phyloP scores from a whole-genome alignment of 2,888 invertebrate genomes.

The Lysandra coridon region DNA sequence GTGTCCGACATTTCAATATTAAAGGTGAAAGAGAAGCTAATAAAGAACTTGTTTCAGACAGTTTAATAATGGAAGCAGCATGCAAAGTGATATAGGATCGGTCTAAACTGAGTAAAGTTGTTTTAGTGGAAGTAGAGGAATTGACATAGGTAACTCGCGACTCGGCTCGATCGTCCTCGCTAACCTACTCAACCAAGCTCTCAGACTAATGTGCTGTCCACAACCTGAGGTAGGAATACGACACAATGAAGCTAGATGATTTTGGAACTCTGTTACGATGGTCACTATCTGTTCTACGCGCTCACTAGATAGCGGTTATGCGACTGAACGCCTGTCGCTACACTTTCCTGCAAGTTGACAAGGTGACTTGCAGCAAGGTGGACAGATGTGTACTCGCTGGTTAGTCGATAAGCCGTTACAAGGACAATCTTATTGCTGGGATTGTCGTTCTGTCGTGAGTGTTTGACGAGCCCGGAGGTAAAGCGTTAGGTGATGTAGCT shows the following conservation, averaged over 20 bases:
- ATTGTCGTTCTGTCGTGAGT: slow-evolving; percentile 73
- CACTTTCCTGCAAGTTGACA: slow-evolving; percentile 70
- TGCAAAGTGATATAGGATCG: slow-evolving; percentile 74
- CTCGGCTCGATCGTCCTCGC: slow-evolving; percentile 70
- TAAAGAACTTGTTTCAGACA: slow-evolving; percentile 54
- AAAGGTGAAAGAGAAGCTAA: slow-evolving; percentile 43
- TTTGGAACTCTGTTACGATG: slow-evolving; percentile 71
- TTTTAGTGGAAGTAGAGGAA: slow-evolving; percentile 68
- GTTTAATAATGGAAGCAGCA: slow-evolving; percentile 73
- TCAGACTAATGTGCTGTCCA: slow-evolving; percentile 75
- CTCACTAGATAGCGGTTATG: slow-evolving; percentile 77
- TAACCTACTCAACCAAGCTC: slow-evolving; percentile 78
- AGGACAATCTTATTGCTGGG: slow-evolving; percentile 68
- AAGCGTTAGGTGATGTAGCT: slow-evolving; percentile 78
- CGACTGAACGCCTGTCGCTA: slow-evolving; percentile 71
- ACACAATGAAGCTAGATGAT: slow-evolving; percentile 74
- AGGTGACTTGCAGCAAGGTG: slow-evolving; percentile 70
- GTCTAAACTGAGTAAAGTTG: slow-evolving; percentile 69
- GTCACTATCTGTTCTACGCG: slow-evolving; percentile 72
- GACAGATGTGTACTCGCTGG: slow-evolving; percentile 75
- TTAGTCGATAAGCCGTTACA: slow-evolving; percentile 76
- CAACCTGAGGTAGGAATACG: slow-evolving; percentile 69
- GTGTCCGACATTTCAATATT: slow-evolving; percentile 41
- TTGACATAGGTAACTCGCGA: slow-evolving; percentile 66
- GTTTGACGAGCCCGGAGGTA: slow-evolving; percentile 72